A percentile compares a stretch with the other conserved stretches of the same genome.
These are phyloP conservation scores for Pelobates cultripes DNA, from an alignment of 2,797 vertebrate species.

Conservation along the genomic window DNA sequence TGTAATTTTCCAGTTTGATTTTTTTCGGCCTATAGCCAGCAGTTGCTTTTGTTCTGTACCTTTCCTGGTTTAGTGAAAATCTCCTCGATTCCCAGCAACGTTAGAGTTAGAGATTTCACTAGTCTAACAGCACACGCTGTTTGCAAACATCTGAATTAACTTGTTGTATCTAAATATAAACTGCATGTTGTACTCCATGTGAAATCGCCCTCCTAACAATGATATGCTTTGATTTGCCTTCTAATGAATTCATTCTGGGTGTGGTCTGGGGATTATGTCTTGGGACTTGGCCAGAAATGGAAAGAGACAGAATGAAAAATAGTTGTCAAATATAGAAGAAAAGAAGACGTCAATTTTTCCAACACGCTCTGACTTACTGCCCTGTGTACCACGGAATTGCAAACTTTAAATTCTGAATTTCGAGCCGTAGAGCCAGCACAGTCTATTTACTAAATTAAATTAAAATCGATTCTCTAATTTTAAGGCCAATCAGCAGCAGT, in stretches of 20 bases:
- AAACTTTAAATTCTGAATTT: not conserved
- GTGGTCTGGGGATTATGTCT: conserved; percentile 22
- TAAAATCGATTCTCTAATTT: no score
- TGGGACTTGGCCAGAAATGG: conserved; percentile 16
- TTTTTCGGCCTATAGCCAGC: no score
- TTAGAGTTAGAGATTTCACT: no score
- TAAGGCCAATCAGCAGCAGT: no score
- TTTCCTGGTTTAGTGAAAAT: no score
- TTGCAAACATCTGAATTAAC: conserved; percentile 9
- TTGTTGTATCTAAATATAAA: conserved; percentile 26
- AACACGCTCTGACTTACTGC: conserved; percentile 10
- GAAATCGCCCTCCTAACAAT: not conserved
- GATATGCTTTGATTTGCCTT: conserved; percentile 13
- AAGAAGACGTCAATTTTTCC: conserved; percentile 11
- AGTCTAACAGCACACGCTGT: no score
- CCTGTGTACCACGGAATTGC: not conserved
- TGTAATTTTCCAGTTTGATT: no score
- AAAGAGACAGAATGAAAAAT: not conserved
- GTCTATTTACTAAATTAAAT: no score
- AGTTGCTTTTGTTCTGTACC: no score
- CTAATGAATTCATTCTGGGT: conserved; percentile 12
- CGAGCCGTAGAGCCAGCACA: not conserved
- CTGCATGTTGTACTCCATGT: not conserved
- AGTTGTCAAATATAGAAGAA: not conserved
- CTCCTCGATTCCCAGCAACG: no score